Evolutionary conservation across 2,888 invertebrate species (phyloP).

Genomic region (Tanypteryx hageni): DNA sequence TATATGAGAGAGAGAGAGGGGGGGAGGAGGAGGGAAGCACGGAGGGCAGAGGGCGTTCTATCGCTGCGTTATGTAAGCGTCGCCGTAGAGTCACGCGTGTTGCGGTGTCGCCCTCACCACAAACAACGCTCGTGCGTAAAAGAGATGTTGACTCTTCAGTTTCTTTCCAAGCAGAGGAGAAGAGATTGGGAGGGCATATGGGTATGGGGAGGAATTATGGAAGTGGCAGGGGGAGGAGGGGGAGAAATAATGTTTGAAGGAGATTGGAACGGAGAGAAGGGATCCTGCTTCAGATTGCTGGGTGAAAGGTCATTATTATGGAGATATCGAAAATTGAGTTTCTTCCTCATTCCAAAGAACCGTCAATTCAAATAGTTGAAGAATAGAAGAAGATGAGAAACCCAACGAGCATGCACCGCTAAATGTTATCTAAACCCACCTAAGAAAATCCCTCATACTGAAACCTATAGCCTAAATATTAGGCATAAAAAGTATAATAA

Average conservation of each 20-base stretch:
- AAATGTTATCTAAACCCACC: no score
- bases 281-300: not conserved
- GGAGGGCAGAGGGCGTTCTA: no score
- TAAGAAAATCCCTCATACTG: no score
- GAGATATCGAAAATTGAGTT: not conserved
- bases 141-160: not conserved
- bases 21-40: no score
- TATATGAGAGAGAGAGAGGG: no score
- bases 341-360: not conserved
- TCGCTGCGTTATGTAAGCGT: not conserved
- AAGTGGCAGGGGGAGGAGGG: not conserved
- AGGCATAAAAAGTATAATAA: no score
- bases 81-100: not conserved
- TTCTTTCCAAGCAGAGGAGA: not conserved
- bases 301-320: not conserved
- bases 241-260: not conserved
- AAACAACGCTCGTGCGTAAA: constrained; percentile 32
- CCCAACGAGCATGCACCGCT: no score
- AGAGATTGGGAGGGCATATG: not conserved
- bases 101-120: constrained; percentile 14
- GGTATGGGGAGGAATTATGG: not conserved
- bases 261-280: not conserved
- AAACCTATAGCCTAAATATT: no score
- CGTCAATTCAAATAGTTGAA: no score
- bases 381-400: no score